These are phyloP conservation scores for Platycnemis pennipes DNA, from an alignment of 2,888 invertebrate species.

Conservation along the genomic window DNA sequence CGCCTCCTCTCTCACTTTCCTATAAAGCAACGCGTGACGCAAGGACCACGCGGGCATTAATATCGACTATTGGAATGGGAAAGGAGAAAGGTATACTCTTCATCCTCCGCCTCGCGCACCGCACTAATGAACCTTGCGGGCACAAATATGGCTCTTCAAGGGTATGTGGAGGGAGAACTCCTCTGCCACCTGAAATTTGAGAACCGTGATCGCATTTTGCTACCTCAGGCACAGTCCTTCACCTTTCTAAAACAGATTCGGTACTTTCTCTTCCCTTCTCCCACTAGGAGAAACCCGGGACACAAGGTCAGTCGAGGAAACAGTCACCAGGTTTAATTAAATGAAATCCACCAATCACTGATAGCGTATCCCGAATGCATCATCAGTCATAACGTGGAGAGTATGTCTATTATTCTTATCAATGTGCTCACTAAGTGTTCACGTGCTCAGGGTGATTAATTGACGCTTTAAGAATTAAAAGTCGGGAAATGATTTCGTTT, in stretches of 20 bases:
- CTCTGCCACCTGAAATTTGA: background rate
- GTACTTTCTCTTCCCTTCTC: background rate
- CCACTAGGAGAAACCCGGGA: background rate
- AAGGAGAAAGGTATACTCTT: background rate
- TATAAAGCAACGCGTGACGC: conserved; percentile 44
- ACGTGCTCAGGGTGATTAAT: too few relatives aligned
- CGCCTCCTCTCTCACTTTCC: background rate
- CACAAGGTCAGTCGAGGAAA: background rate
- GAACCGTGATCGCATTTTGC: background rate
- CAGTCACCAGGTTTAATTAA: background rate
- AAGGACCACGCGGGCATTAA: conserved; percentile 45
- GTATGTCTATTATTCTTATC: too few relatives aligned
- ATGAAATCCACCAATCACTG: background rate
- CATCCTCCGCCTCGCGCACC: background rate
- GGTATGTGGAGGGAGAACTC: background rate
- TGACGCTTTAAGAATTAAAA: too few relatives aligned
- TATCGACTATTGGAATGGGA: conserved; percentile 60
- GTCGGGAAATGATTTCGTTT: too few relatives aligned
- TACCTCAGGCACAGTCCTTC: background rate
- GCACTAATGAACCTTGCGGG: conserved; percentile 32
- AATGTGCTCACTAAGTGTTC: too few relatives aligned
- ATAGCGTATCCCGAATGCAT: background rate
- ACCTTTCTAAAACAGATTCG: background rate
- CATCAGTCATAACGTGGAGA: too few relatives aligned
- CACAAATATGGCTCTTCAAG: background rate